Percentiles rank a stretch among this genome's conserved stretches.
Conservation (phyloP, 2,113 vertebrate genomes). For the human (Homo sapiens) region DNA sequence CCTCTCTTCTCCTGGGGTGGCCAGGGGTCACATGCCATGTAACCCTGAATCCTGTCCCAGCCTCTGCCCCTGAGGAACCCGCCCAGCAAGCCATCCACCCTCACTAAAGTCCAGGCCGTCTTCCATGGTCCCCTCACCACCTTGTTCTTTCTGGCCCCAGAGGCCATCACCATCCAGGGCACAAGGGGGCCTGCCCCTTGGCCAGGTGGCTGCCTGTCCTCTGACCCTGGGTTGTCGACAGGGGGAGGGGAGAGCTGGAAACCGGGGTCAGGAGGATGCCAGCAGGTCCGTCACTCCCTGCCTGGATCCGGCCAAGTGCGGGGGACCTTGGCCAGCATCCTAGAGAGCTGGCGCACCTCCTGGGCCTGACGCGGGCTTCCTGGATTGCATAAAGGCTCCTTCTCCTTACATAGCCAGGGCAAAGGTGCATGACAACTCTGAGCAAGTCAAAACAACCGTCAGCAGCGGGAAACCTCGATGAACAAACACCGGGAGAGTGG, state of each 20-base stretch:
- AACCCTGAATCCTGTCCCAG: not conserved
- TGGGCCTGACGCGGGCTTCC: not conserved
- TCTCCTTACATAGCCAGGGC: not conserved
- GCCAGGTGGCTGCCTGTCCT: not conserved
- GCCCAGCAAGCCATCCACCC: not conserved
- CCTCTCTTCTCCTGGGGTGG: not conserved
- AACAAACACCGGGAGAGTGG: not conserved
- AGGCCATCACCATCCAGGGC: fast-evolving
- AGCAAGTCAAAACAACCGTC: not conserved
- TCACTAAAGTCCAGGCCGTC: not conserved
- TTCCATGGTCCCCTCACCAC: fast-evolving
- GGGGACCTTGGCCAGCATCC: not conserved
- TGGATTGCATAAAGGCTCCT: not conserved
- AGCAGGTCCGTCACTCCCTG: not conserved
- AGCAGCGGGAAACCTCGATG: not conserved
- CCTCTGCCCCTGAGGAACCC: not conserved
- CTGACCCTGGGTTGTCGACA: not conserved
- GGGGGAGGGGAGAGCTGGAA: too few species aligned
- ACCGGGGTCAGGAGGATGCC: fast-evolving
- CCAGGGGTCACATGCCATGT: fast-evolving
- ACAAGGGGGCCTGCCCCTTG: not conserved
- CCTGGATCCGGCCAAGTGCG: fast-evolving
- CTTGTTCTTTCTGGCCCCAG: not conserved
- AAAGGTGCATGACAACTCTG: not conserved
- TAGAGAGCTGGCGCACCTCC: not conserved